These are phyloP conservation scores for Tetrao urogallus DNA, from an alignment of 2,113 vertebrate genomes.

Conservation along the genomic window DNA sequence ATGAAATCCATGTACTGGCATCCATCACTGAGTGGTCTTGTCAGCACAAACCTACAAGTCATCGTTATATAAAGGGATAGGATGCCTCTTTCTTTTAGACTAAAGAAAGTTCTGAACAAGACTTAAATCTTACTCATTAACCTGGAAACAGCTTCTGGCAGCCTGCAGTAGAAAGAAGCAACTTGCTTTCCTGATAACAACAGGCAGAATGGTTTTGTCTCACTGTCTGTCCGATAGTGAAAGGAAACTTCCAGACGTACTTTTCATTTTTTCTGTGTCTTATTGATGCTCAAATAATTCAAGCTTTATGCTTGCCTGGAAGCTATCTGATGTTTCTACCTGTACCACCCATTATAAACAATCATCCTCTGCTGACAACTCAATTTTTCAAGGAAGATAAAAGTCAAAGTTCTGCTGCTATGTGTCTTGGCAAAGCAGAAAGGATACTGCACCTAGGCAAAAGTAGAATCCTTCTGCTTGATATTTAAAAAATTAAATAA, in stretches of 20 bases:
- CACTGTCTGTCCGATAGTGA: not conserved
- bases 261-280: constrained; percentile 33
- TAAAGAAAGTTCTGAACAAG: not conserved
- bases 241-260: constrained; percentile 42
- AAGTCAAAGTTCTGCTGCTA: constrained; percentile 4
- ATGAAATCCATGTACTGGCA: not conserved
- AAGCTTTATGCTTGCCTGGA: constrained; percentile 31
- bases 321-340: constrained; percentile 61
- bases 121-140: constrained; percentile 16
- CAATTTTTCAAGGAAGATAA: constrained; percentile 49
- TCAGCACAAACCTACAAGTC: not conserved
- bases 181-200: not conserved
- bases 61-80: not conserved
- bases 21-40: not conserved
- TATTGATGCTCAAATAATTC: constrained; percentile 45
- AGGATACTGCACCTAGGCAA: not conserved
- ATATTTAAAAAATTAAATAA: constrained; percentile 12
- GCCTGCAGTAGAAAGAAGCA: not conserved
- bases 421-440: constrained; percentile 17
- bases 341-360: constrained; percentile 48
- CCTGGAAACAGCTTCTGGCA: not conserved
- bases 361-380: constrained; percentile 51
- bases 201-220: not conserved
- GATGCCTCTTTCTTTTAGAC: not conserved
- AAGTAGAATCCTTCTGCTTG: constrained; percentile 11